Percentiles rank a stretch among this genome's conserved stretches.
Evolutionary conservation across 2,113 vertebrate genomes (phyloP).

Genomic region (Ariopsis seemanni): DNA sequence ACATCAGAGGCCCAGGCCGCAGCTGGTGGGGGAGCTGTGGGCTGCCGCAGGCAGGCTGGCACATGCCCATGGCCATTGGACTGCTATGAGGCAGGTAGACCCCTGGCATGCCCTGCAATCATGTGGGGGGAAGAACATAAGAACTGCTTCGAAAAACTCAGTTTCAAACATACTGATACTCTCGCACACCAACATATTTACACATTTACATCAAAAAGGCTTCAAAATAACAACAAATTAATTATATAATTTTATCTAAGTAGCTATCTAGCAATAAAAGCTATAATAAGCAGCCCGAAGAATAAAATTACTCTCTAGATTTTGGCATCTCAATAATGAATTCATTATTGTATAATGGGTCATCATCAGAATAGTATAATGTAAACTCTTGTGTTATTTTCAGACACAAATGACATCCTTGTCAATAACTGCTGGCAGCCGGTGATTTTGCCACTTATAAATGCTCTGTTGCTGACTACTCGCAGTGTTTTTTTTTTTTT

Average conservation of each 20-base stretch:
- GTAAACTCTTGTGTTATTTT: slow-evolving; percentile 20
- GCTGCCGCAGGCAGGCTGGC: slow-evolving; percentile 81
- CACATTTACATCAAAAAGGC: not conserved
- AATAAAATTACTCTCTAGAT: not conserved
- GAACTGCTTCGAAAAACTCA: slow-evolving; percentile 50
- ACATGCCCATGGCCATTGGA: slow-evolving; percentile 84
- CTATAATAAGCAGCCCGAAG: not conserved
- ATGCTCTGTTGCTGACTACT: too few relatives aligned
- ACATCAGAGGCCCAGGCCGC: slow-evolving; percentile 84
- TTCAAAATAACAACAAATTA: not conserved
- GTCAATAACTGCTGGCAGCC: too few relatives aligned
- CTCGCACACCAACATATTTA: not conserved
- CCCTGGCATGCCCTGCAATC: slow-evolving; percentile 89
- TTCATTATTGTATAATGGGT: not conserved
- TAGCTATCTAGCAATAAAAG: not conserved
- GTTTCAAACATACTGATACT: not conserved
- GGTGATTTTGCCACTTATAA: too few relatives aligned
- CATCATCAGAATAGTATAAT: not conserved
- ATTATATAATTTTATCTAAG: not conserved
- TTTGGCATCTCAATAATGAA: not conserved
- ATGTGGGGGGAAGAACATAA: slow-evolving; percentile 68
- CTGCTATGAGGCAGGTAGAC: slow-evolving; percentile 89
- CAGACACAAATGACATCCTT: not conserved
- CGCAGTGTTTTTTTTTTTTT: too few relatives aligned
- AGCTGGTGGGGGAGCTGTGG: slow-evolving; percentile 82